A percentile compares a stretch with the other conserved stretches of the same genome.
phyloP scores from a whole-genome alignment of 2,888 invertebrate species.

The Meghimatium bilineatum region DNA sequence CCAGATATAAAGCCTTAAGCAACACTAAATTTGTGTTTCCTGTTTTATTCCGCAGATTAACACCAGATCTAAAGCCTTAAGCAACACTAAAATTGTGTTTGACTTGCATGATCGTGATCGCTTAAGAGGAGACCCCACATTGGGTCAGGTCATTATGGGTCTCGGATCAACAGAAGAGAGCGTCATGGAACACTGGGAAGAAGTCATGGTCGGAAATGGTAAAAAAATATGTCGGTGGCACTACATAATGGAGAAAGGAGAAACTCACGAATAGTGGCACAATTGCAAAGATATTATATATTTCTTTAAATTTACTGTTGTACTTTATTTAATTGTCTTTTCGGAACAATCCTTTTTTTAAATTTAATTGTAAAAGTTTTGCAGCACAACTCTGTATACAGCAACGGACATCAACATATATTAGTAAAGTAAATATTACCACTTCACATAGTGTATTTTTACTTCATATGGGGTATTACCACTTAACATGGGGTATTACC shows the following conservation, averaged over 20 bases:
- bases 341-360: no score
- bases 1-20: no score
- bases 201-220: constrained; percentile 74
- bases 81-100: constrained; percentile 74
- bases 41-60: constrained; percentile 18
- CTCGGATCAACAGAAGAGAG: constrained; percentile 75
- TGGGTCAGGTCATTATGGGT: constrained; percentile 75
- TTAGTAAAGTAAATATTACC: no score
- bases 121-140: constrained; percentile 76
- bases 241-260: constrained; percentile 64
- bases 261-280: constrained; percentile 24
- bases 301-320: not conserved
- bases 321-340: not conserved
- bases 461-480: no score
- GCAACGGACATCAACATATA: no score
- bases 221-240: constrained; percentile 73
- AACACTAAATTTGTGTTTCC: no score
- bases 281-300: not conserved
- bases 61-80: constrained; percentile 68
- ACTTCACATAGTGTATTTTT: no score
- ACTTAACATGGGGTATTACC: no score
- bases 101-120: constrained; percentile 72
- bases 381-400: no score
- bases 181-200: constrained; percentile 76
- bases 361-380: no score